Evolutionary conservation across 1,140 invertebrate species (phyloP), one percentile per base, ranked within the genome.

Genomic region (Anastatus disparis): DNA sequence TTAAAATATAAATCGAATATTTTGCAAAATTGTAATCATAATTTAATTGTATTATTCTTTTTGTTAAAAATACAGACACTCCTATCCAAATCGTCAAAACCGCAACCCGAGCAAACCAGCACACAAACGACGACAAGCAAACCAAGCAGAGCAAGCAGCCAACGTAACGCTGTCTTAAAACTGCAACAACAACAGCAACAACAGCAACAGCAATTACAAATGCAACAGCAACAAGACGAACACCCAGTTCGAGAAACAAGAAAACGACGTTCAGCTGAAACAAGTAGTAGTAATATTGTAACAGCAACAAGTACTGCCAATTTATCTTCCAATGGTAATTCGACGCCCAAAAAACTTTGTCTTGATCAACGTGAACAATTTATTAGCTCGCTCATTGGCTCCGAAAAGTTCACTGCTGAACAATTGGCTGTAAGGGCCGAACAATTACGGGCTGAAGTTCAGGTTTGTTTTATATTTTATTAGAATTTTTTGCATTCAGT

Each of bases 351-450:
- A 67, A 83, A 79, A 50, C 73, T 78, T 44, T 83, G 83, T 52
- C 35, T 78, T 0, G 80, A 84, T 7, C 80, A 85, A 44, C 70
- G 84, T 27, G 84, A 85, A 68, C 77, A 80, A 12, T 83, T 81
- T 62, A 81, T 85, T 12, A 77, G 78, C 29, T 80, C 78, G 1
- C 71, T 85, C 3, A 78, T 85, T 15, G 80, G 81, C 12, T 79
- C 77, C 53, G 81, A 85, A 6, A 79, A 78, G 61, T 71, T 80
- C 27, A 81, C 73, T 48, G 73, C 79, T 9, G 82, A 85, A 0
- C 81, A 85, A 68, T 75, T 85, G 6, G 77, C 83, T 8, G 71
- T 72, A 0, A 81, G 78, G 48, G 82, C 84, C 27, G 81, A 83
- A 27, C 77, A 80, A 73, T 75, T 85, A 3, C 76, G 81, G 3